Evolutionary conservation across 1,140 invertebrate species (phyloP), one percentile per base, ranked within the genome.

Genomic region (Tetragnatha versicolor): DNA sequence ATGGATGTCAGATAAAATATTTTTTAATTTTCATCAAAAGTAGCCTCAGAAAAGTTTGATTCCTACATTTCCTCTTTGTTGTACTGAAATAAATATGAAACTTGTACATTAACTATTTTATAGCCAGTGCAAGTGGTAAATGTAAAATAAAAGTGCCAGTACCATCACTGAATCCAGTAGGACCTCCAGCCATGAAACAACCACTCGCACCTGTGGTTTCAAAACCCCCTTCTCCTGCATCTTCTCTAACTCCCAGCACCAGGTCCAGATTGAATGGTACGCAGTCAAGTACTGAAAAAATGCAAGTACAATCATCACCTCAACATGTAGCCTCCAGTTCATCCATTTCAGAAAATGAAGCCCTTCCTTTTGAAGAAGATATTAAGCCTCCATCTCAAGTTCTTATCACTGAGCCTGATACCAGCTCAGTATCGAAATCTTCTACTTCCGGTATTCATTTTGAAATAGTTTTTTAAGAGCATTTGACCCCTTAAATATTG

Each of bases 351-450:
- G 51, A 79, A 79, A 20, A 25, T 53, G 76, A 79, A 60, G 25
- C n/a, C 17, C 2, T 14, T 20, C 1, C 14, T 20, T 39, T 45
- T n/a, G 14, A 61, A 4, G 25, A 22, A 37, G 37, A 61, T 49
- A 39, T 29, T 35, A 80, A 35, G 37, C 69, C 70, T 45, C 29
- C 58, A 33, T 53, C 49, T 72, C 33, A 82, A 55, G 83, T 86
- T 73, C 84, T 84, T 29, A 84, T 88, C n/a, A 86, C 87, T 20
- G 88, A 88, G 82, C 88, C 88, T 37, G 88, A 87, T 80, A 88
- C 88, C n/a, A 88, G 87, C 77, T 86, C 85, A 60, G 81, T 84
- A 31, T 82, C 84, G 53, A 83, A 84, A 79, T 79, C 82, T 45
- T 82, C 72, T 66, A 78, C 82, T n/a, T 80, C 82, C 79, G 84